Percentiles rank a stretch among this genome's conserved stretches.
phyloP scores from a whole-genome alignment of 2,113 vertebrate species.

The Illadopsis cleaveri region DNA sequence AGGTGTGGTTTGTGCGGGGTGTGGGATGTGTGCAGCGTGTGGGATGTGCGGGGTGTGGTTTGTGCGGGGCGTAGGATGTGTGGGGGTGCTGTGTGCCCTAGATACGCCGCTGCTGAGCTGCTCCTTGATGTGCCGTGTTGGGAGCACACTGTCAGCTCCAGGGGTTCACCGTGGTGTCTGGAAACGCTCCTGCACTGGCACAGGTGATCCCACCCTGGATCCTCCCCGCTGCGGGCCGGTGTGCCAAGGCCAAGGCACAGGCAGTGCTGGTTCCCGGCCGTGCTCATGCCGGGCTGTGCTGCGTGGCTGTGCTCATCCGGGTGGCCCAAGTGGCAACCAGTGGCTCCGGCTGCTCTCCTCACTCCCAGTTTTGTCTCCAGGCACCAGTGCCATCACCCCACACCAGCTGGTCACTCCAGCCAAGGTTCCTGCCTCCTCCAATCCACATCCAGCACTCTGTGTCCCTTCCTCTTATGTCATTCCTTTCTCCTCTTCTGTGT shows the following conservation, averaged over 20 bases:
- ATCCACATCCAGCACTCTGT: neutral
- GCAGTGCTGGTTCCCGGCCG: neutral
- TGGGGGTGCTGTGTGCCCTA: no score
- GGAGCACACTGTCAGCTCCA: neutral
- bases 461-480: neutral
- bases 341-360: neutral
- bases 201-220: neutral
- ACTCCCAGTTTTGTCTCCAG: neutral
- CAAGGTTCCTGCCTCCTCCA: neutral
- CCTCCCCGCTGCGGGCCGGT: neutral
- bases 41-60: no score
- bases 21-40: rapidly evolving
- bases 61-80: neutral
- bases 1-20: no score
- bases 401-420: neutral
- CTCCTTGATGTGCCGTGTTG: rapidly evolving
- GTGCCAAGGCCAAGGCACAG: neutral
- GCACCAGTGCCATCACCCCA: neutral
- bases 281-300: rapidly evolving
- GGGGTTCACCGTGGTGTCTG: neutral
- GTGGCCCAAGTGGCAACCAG: rapidly evolving
- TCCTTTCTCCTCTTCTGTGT: neutral
- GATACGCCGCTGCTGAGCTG: neutral
- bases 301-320: rapidly evolving
- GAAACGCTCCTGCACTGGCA: neutral